Evolutionary conservation across 2,888 invertebrate genomes (phyloP), one percentile per base, ranked within the genome.

Genomic region (Trilocha varians): DNA sequence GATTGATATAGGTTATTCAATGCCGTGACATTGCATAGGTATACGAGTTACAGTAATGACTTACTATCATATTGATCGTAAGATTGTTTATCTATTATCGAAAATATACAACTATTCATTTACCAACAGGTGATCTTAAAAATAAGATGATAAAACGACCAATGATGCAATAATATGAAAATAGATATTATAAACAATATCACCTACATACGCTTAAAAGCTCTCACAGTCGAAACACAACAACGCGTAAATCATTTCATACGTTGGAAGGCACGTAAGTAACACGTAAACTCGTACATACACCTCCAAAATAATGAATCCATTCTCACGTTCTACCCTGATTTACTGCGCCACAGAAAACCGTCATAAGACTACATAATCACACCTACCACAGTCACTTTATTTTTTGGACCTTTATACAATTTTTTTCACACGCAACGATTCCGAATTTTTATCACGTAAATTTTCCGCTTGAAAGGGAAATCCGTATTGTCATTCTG

Each of bases 381-480:
- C 70, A 70, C 72, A 78, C 78, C 82, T 83, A 82, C 83, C 83
- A 78, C 83, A 83, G 80, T 62, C 74, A 75, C 70, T 76, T 71
- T 75, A 75, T 78, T 75, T 79, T 79, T 75, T 74, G 76, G 75
- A 72, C 74, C 71, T 64, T 67, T 69, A 76, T 68, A 71, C 68
- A 71, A 65, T 74, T 78, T 80, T 78, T 83, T 84, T 84, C 82
- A 83, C 84, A 85, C 78, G 83, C 79, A 58, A 76, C 70, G 62
- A 58, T 76, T 82, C 78, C 69, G 76, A 75, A 82, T 85, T 78
- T 83, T 73, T 78, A 82, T 82, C 85, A 85, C 85, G 84, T 84
- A 82, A 83, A 83, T 84, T 83, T 85, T 78, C 78, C 75, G 77
- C 76, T 77, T 66, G 80, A 80, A 82, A 85, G 83, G 83, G 84